A percentile compares a stretch with the other conserved stretches of the same genome.
Evolutionary conservation across 2,113 vertebrate genomes (phyloP).

Genomic region (Brachyhypopomus occidentalis): DNA sequence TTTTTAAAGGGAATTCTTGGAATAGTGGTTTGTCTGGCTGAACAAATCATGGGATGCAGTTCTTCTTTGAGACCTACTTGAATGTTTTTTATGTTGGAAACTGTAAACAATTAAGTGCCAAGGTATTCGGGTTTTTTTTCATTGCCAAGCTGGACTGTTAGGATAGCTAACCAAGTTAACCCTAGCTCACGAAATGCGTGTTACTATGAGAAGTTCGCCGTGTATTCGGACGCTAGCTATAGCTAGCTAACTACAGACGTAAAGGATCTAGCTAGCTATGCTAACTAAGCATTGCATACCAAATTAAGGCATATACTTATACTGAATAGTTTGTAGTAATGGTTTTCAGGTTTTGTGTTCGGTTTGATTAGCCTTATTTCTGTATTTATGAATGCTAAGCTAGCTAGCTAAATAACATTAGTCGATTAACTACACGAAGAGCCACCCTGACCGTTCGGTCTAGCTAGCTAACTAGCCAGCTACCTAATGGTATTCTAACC

Average conservation of each 20-base stretch:
- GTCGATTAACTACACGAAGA: neutral
- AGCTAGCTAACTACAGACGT: too few relatives aligned
- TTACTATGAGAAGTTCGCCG: neutral
- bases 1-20: constrained; percentile 16
- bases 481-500: neutral
- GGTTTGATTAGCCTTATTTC: too few relatives aligned
- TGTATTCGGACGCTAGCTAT: neutral
- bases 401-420: neutral
- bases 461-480: neutral
- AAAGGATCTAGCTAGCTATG: too few relatives aligned
- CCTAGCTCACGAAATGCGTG: neutral
- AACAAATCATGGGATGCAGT: neutral
- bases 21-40: neutral
- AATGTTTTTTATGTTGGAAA: neutral
- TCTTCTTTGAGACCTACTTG: neutral
- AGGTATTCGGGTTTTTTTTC: neutral
- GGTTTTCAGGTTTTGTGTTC: too few relatives aligned
- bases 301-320: too few relatives aligned
- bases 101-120: neutral
- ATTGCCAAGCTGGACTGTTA: too few relatives aligned
- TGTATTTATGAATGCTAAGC: too few relatives aligned
- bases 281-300: too few relatives aligned
- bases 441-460: too few relatives aligned
- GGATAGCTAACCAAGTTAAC: neutral
- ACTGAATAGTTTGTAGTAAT: too few relatives aligned